These are phyloP conservation scores for Indicator maculatus DNA, from an alignment of 2,113 vertebrate genomes.

Conservation along the genomic window DNA sequence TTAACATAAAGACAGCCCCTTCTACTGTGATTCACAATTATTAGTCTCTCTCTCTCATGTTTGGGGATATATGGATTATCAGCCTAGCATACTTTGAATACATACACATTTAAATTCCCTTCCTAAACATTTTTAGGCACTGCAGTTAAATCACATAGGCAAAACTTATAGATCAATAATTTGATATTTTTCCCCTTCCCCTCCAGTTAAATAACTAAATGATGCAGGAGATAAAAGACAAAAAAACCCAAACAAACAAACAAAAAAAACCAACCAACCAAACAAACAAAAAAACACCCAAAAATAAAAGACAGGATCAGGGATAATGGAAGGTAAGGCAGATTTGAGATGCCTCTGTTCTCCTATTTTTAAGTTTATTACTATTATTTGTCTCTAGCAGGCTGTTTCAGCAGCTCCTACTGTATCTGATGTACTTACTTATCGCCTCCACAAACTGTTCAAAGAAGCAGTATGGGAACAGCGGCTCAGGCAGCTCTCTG, in stretches of 20 bases:
- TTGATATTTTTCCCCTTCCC: not conserved
- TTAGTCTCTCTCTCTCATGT: conserved; percentile 54
- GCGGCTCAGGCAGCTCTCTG: conserved; percentile 92
- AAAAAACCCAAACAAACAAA: too few species aligned
- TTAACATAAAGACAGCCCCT: conserved; percentile 55
- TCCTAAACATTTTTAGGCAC: conserved; percentile 13
- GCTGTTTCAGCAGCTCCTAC: conserved; percentile 53
- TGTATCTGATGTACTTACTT: conserved; percentile 86
- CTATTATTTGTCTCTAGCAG: conserved; percentile 58
- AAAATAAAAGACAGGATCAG: not conserved
- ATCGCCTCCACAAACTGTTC: conserved; percentile 90
- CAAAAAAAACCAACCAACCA: not conserved
- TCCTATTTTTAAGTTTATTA: conserved; percentile 40
- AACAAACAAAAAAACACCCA: too few species aligned
- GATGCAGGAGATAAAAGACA: conserved; percentile 36
- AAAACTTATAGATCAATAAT: conserved; percentile 34
- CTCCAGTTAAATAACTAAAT: conserved; percentile 8
- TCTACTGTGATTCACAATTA: conserved; percentile 63
- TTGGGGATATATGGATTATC: conserved; percentile 63
- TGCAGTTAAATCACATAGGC: not conserved
- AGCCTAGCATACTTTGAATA: conserved; percentile 43
- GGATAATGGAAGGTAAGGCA: conserved; percentile 18
- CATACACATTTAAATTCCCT: conserved; percentile 51
- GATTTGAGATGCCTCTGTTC: conserved; percentile 6
- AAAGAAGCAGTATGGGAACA: conserved; percentile 93